phyloP scores from a whole-genome alignment of 2,888 invertebrate genomes.

The Andrena fulva region DNA sequence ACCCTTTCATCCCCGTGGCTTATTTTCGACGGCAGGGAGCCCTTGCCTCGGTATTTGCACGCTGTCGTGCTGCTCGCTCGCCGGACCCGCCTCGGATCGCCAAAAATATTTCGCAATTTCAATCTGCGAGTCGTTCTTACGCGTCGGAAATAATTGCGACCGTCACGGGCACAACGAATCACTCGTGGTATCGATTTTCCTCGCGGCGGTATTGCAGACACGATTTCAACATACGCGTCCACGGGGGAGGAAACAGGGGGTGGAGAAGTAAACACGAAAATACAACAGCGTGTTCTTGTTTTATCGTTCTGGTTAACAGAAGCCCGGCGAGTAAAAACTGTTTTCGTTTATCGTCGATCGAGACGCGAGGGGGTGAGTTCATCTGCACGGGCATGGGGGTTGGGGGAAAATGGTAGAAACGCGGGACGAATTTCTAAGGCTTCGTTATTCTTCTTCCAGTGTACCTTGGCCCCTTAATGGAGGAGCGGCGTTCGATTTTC shows the following conservation, averaged over 20 bases:
- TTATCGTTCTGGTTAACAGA: not conserved
- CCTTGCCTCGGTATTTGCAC: conserved; percentile 43
- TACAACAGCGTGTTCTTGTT: not conserved
- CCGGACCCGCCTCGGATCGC: not conserved
- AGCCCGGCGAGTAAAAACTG: not conserved
- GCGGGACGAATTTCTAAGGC: conserved; percentile 25
- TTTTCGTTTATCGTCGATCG: not conserved
- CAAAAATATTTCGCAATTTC: conserved; percentile 2
- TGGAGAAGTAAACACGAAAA: not conserved
- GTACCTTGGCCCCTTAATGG: conserved; percentile 72
- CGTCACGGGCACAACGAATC: not conserved
- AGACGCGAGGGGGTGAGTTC: not conserved
- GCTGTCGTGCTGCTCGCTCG: conserved; percentile 39
- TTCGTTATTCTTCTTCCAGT: conserved; percentile 42
- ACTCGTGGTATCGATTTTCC: conserved; percentile 27
- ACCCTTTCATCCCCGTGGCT: conserved; percentile 64
- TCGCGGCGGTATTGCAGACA: not conserved
- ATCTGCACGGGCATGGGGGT: not conserved
- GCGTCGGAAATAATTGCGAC: not conserved
- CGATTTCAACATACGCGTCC: conserved; percentile 2
- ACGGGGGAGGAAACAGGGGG: not conserved
- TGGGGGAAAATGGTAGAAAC: not conserved
- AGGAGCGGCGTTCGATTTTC: conserved; percentile 80
- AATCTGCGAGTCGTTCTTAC: not conserved
- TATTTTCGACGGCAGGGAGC: conserved; percentile 60